phyloP scores from a whole-genome alignment of 2,797 vertebrate species.

The Hippocampus kuda region DNA sequence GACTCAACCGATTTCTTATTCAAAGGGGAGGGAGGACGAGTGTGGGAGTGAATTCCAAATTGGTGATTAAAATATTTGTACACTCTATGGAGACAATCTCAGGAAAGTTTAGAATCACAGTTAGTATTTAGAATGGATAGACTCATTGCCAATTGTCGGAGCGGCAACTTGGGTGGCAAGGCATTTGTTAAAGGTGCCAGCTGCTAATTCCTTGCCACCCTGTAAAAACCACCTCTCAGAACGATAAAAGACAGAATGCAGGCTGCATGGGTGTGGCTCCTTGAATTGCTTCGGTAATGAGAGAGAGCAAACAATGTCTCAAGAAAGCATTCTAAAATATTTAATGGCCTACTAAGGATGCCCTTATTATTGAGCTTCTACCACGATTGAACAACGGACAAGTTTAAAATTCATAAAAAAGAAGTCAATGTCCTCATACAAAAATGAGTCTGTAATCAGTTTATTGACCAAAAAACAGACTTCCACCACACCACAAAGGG shows the following conservation, averaged over 20 bases:
- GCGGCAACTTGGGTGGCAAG: too few species aligned
- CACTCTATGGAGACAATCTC: too few species aligned
- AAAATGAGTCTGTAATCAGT: neutral
- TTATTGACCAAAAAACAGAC: neutral
- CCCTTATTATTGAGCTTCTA: neutral
- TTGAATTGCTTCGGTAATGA: neutral
- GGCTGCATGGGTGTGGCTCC: neutral
- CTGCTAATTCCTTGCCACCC: too few species aligned
- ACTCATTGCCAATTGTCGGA: too few species aligned
- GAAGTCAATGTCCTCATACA: neutral
- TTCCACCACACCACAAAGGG: neutral
- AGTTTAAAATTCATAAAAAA: neutral
- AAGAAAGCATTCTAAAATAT: neutral
- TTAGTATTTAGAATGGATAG: too few species aligned
- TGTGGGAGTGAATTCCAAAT: too few species aligned
- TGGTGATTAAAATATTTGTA: too few species aligned
- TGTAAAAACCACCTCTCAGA: neutral
- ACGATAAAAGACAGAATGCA: neutral
- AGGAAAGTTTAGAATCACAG: too few species aligned
- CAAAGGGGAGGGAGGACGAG: too few species aligned
- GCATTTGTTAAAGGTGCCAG: too few species aligned
- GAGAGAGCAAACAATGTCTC: neutral
- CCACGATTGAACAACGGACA: neutral
- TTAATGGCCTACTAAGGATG: neutral
- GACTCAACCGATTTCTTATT: too few species aligned